These are phyloP conservation scores for Lucinisca nassula DNA, from an alignment of 2,888 invertebrate species.

Conservation along the genomic window DNA sequence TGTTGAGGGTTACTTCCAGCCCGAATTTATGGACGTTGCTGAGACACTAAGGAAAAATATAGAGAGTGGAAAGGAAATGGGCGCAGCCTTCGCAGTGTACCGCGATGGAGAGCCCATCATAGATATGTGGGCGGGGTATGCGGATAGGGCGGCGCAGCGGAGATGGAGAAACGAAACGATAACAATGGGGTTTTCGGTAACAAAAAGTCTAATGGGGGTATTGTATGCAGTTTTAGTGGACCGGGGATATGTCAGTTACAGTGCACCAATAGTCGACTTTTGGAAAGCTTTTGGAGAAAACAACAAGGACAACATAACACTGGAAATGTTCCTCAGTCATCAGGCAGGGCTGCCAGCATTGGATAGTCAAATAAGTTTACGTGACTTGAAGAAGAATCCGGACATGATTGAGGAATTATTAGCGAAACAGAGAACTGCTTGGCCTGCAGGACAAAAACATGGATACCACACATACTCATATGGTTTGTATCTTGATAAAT, in stretches of 20 bases:
- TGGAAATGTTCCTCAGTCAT: constrained; percentile 84
- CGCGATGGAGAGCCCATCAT: constrained; percentile 80
- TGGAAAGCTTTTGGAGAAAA: constrained; percentile 88
- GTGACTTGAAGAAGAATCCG: constrained; percentile 80
- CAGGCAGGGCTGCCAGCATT: constrained; percentile 87
- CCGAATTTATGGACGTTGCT: constrained; percentile 73
- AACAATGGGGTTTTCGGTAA: constrained; percentile 70
- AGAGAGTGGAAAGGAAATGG: constrained; percentile 73
- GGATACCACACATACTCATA: constrained; percentile 88
- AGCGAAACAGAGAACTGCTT: constrained; percentile 84
- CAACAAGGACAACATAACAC: constrained; percentile 87
- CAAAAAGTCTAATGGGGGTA: constrained; percentile 78
- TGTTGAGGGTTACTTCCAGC: constrained; percentile 72
- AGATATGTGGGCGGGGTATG: constrained; percentile 85
- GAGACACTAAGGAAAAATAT: constrained; percentile 64
- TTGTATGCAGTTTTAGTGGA: constrained; percentile 85
- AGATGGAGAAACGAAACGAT: constrained; percentile 82
- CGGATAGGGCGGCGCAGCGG: constrained; percentile 72
- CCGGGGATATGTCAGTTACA: constrained; percentile 84
- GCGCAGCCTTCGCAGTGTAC: constrained; percentile 82
- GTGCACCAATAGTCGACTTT: constrained; percentile 83
- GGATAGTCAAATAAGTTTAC: constrained; percentile 79
- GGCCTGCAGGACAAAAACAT: constrained; percentile 78
- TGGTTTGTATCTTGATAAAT: constrained; percentile 87
- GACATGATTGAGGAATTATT: constrained; percentile 78